phyloP scores from a whole-genome alignment of 2,113 vertebrate species.

The Theropithecus gelada region DNA sequence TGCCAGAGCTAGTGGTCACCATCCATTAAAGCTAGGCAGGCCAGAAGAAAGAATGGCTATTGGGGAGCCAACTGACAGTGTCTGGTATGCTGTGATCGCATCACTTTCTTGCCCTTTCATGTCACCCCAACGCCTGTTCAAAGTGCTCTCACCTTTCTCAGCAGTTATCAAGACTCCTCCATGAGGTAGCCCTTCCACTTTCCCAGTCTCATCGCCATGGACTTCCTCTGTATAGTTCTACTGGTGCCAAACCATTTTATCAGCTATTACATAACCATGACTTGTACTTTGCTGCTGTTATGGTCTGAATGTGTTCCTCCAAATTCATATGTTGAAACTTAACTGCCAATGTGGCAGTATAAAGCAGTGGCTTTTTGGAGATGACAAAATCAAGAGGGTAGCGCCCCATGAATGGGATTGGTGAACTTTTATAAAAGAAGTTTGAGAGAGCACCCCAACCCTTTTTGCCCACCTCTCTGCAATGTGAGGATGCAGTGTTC shows the following conservation, averaged over 20 bases:
- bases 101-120: background rate
- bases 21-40: background rate
- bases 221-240: background rate
- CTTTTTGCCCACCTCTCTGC: background rate
- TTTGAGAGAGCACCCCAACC: background rate
- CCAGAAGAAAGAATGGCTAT: background rate
- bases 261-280: background rate
- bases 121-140: background rate
- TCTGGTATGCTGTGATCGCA: background rate
- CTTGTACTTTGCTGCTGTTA: background rate
- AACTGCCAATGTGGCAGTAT: background rate
- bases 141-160: background rate
- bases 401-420: background rate
- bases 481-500: background rate
- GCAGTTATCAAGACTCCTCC: background rate
- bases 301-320: background rate
- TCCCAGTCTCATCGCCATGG: background rate
- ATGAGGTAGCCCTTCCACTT: background rate
- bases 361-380: background rate
- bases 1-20: background rate
- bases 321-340: background rate
- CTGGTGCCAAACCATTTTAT: background rate
- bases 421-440: background rate
- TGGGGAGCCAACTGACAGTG: background rate
- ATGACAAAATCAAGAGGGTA: background rate